Percentiles rank a stretch among this genome's conserved stretches.
These are phyloP conservation scores for Camponotus pennsylvanicus DNA, from an alignment of 1,140 invertebrate genomes.

Conservation along the genomic window DNA sequence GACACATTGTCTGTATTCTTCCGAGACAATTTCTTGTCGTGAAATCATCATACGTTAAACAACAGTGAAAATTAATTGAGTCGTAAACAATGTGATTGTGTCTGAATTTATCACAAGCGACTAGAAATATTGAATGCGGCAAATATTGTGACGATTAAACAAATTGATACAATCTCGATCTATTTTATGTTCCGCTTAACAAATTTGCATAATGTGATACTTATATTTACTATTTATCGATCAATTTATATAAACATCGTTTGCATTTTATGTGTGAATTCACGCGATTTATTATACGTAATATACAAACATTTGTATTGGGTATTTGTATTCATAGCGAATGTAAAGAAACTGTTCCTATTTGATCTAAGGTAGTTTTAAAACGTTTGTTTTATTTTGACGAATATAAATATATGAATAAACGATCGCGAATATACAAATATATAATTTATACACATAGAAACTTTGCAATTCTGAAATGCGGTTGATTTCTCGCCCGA, in stretches of 20 bases:
- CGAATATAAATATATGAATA: conserved; percentile 7
- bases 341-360: neutral
- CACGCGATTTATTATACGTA: conserved; percentile 11
- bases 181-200: conserved; percentile 1
- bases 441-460: neutral
- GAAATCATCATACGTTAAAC: conserved; percentile 17
- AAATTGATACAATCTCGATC: neutral
- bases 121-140: conserved; percentile 19
- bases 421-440: neutral
- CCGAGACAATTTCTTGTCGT: conserved; percentile 36
- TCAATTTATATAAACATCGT: conserved; percentile 10
- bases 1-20: conserved; percentile 36
- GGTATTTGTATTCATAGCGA: neutral
- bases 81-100: conserved; percentile 11
- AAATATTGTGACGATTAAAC: conserved; percentile 1
- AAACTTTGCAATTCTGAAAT: conserved; percentile 7
- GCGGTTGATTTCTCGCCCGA: conserved; percentile 21
- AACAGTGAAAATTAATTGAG: neutral
- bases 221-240: neutral
- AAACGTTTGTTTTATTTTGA: neutral
- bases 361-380: no score
- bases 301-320: conserved; percentile 11
- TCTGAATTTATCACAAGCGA: neutral
- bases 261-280: conserved; percentile 1
- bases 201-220: conserved; percentile 26